A percentile compares a stretch with the other conserved stretches of the same genome.
phyloP scores from a whole-genome alignment of 2,888 invertebrate genomes.

The Apamea anceps region DNA sequence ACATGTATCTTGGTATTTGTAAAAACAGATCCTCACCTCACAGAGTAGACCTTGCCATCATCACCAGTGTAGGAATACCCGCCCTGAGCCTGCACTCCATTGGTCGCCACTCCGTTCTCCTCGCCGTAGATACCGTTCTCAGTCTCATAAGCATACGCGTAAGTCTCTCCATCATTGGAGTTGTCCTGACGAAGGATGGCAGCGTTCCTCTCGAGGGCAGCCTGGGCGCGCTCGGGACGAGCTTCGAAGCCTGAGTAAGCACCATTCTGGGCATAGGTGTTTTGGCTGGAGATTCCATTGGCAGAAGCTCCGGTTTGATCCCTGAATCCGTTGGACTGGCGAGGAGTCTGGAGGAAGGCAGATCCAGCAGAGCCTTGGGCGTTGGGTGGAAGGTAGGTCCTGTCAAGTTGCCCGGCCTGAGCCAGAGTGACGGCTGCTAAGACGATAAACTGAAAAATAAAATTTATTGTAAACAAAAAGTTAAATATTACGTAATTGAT shows the following conservation, averaged over 20 bases:
- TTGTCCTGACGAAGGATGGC: constrained; percentile 83
- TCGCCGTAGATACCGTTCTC: constrained; percentile 86
- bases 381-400: constrained; percentile 82
- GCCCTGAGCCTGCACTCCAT: constrained; percentile 86
- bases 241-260: constrained; percentile 61
- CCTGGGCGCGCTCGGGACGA: constrained; percentile 81
- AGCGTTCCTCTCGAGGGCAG: constrained; percentile 82
- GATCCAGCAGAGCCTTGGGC: constrained; percentile 66
- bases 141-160: constrained; percentile 84
- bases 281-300: constrained; percentile 40
- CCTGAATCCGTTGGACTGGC: constrained; percentile 49
- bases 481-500: not conserved
- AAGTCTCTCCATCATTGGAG: constrained; percentile 83
- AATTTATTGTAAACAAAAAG: not conserved
- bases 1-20: not conserved
- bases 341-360: constrained; percentile 59
- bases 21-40: constrained; percentile 74
- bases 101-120: constrained; percentile 84
- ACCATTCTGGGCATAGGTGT: constrained; percentile 33
- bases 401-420: constrained; percentile 82
- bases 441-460: constrained; percentile 75
- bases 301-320: constrained; percentile 57
- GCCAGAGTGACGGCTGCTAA: constrained; percentile 77
- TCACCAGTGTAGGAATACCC: constrained; percentile 86
- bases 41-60: constrained; percentile 84